phyloP scores from a whole-genome alignment of 2,113 vertebrate species.

The Dolichotis patagonum region DNA sequence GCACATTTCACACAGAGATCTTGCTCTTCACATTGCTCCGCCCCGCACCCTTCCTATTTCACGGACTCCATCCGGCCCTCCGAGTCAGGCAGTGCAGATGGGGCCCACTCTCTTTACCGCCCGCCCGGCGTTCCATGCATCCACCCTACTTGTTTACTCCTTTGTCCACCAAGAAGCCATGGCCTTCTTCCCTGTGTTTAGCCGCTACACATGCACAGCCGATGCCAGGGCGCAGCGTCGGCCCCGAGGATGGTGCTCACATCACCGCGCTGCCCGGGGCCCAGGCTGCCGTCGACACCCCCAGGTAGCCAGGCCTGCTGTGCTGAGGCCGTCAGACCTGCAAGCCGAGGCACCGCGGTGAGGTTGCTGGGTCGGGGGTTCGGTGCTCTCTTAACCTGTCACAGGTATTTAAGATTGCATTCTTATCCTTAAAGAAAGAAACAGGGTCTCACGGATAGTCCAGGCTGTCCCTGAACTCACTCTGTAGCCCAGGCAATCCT shows the following conservation, averaged over 20 bases:
- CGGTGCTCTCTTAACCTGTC: background rate
- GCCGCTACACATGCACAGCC: background rate
- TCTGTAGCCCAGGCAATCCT: too few relatives aligned
- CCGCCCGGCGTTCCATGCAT: background rate
- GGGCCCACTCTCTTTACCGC: background rate
- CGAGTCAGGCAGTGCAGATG: background rate
- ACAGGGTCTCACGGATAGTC: too few relatives aligned
- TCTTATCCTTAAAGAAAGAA: too few relatives aligned
- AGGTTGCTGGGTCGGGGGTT: background rate
- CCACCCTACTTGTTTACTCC: background rate
- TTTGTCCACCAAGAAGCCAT: background rate
- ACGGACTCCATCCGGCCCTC: background rate
- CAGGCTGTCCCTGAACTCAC: too few relatives aligned
- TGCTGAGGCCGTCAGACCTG: background rate
- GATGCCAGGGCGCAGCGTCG: rapidly evolving
- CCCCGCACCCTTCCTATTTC: background rate
- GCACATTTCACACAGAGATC: background rate
- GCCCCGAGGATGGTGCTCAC: background rate
- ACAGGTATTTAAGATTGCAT: background rate
- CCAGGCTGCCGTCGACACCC: background rate
- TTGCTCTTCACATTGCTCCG: background rate
- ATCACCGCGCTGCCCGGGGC: background rate
- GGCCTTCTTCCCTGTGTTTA: background rate
- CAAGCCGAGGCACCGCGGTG: background rate
- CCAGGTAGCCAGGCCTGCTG: background rate